phyloP scores from a whole-genome alignment of 2,113 vertebrate species.

The Labeo catla region DNA sequence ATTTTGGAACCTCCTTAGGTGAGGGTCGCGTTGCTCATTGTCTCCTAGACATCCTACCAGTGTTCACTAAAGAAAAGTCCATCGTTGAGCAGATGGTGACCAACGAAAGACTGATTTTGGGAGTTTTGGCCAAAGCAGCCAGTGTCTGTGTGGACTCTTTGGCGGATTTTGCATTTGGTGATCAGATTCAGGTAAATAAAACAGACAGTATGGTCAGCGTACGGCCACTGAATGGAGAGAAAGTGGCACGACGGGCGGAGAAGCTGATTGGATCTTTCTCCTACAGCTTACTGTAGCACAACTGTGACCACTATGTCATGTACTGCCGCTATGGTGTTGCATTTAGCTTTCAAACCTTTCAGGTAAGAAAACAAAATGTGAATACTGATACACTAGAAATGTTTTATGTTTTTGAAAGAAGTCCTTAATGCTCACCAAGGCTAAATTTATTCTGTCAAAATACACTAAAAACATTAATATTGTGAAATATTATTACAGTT shows the following conservation, averaged over 20 bases:
- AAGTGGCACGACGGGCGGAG: conserved; percentile 86
- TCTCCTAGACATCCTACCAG: conserved; percentile 91
- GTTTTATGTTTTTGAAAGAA: no score
- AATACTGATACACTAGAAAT: neutral
- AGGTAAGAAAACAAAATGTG: conserved; percentile 74
- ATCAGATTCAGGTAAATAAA: conserved; percentile 86
- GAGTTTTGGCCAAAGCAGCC: conserved; percentile 83
- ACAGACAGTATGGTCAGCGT: conserved; percentile 83
- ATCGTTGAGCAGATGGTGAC: conserved; percentile 85
- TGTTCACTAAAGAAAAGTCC: conserved; percentile 72
- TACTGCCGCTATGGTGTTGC: conserved; percentile 88
- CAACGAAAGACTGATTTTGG: conserved; percentile 87
- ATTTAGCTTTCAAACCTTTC: conserved; percentile 89
- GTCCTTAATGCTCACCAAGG: neutral
- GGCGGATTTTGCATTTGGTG: conserved; percentile 90
- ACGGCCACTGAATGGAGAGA: conserved; percentile 80
- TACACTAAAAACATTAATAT: neutral
- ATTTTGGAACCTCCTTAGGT: conserved; percentile 94
- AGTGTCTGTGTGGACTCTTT: conserved; percentile 91
- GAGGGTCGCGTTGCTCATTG: conserved; percentile 89
- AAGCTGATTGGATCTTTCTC: conserved; percentile 81
- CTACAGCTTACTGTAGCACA: conserved; percentile 96
- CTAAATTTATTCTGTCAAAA: neutral
- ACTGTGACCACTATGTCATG: conserved; percentile 97
- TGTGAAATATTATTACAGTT: neutral